Percentiles rank a stretch among this genome's conserved stretches.
Conservation (phyloP, 2,113 vertebrate genomes). For the Cercopithecus mona region DNA sequence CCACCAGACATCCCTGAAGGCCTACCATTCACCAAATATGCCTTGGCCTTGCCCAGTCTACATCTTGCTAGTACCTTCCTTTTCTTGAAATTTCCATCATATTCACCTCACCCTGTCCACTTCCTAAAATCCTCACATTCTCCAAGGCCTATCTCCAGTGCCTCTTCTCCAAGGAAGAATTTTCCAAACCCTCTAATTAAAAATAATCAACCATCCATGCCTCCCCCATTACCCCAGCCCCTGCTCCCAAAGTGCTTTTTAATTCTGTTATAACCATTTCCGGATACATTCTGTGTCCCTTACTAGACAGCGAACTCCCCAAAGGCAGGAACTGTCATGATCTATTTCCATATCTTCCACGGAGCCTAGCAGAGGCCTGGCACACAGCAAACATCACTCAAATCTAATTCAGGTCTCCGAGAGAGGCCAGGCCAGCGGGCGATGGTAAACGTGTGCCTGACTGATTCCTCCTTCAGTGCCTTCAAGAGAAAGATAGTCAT, state of each 20-base stretch:
- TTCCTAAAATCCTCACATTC: not conserved
- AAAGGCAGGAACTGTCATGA: conserved; percentile 62
- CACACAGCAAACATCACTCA: conserved; percentile 26
- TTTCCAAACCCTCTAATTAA: conserved; percentile 71
- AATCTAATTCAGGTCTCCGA: conserved; percentile 46
- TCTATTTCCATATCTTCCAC: conserved; percentile 67
- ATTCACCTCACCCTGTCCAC: not conserved
- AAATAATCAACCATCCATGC: conserved; percentile 62
- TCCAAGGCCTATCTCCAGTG: not conserved
- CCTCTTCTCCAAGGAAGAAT: conserved; percentile 45
- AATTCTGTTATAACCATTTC: conserved; percentile 73
- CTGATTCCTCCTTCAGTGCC: not conserved
- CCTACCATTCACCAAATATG: fast-evolving
- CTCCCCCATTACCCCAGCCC: conserved; percentile 24
- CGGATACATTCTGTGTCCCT: conserved; percentile 48
- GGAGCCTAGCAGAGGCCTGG: conserved; percentile 49
- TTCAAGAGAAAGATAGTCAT: not conserved
- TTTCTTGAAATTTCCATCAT: not conserved
- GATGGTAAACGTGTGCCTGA: not conserved
- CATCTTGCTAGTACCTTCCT: not conserved
- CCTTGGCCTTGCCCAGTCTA: not conserved
- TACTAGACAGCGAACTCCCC: conserved; percentile 60
- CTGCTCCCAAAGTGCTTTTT: conserved; percentile 70
- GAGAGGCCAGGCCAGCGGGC: not conserved
- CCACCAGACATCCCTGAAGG: not conserved